A percentile compares a stretch with the other conserved stretches of the same genome.
phyloP scores from a whole-genome alignment of 2,888 invertebrate species.

The Acrobasis consociella region DNA sequence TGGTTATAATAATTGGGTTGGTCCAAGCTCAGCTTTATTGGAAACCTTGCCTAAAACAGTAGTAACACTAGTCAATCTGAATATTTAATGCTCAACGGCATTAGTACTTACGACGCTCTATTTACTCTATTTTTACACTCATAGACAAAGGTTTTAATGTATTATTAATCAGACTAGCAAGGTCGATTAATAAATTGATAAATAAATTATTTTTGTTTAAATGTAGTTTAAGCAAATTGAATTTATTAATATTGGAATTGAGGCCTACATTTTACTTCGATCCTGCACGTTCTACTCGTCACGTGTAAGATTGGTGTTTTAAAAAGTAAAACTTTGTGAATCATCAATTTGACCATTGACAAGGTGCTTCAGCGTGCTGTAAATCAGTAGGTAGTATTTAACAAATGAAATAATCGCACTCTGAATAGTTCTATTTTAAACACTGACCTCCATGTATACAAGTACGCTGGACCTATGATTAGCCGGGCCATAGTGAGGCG shows the following conservation, averaged over 20 bases:
- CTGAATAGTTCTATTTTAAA: neutral
- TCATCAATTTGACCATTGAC: neutral
- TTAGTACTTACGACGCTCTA: conserved; percentile 35
- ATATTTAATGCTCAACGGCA: conserved; percentile 38
- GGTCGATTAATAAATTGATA: conserved; percentile 19
- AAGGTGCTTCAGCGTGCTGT: conserved; percentile 2
- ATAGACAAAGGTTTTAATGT: conserved; percentile 8
- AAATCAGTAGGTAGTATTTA: neutral
- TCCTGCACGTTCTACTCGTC: neutral
- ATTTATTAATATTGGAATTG: neutral
- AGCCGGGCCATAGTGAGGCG: too few species aligned
- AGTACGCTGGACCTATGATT: too few species aligned
- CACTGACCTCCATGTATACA: too few species aligned
- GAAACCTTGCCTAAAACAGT: neutral
- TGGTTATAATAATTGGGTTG: too few species aligned
- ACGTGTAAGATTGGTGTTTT: neutral
- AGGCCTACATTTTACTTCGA: neutral
- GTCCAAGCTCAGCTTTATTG: too few species aligned
- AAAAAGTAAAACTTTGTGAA: neutral
- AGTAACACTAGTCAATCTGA: conserved; percentile 36
- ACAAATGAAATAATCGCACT: neutral
- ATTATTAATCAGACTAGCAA: conserved; percentile 23
- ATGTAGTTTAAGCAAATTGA: neutral
- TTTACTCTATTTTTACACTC: conserved; percentile 12
- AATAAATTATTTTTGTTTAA: conserved; percentile 5